These are phyloP conservation scores for Tragulus kanchil DNA, from an alignment of 2,113 vertebrate genomes.

Conservation along the genomic window DNA sequence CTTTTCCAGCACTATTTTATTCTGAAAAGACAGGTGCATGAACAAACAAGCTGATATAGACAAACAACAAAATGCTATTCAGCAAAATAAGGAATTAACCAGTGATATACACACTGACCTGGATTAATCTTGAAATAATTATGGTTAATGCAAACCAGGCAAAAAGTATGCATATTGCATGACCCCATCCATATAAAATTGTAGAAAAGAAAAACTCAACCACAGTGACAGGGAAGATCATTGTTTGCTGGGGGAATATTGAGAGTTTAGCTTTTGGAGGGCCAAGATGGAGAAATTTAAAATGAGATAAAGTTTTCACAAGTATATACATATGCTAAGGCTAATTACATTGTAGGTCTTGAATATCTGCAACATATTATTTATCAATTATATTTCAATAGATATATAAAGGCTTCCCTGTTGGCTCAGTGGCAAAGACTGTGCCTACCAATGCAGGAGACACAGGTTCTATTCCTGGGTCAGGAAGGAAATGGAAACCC, in stretches of 20 bases:
- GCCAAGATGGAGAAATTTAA: neutral
- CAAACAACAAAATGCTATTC: neutral
- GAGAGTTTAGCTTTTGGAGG: accelerated
- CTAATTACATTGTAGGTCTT: neutral
- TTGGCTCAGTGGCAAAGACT: neutral
- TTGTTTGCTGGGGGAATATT: neutral
- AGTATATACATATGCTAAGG: neutral
- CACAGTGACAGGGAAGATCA: neutral
- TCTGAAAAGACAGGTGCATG: neutral
- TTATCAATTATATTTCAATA: neutral
- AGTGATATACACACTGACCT: neutral
- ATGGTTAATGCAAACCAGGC: neutral
- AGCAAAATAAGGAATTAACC: neutral
- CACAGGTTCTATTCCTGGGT: accelerated
- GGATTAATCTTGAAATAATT: neutral
- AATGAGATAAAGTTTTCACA: neutral
- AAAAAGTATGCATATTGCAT: neutral
- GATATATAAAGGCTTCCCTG: neutral
- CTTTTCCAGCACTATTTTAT: neutral
- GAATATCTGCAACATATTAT: neutral
- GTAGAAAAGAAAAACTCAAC: neutral
- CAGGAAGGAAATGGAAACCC: neutral
- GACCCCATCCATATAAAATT: neutral
- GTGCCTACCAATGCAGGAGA: neutral
- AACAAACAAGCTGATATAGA: neutral